Evolutionary conservation across 2,113 vertebrate species (phyloP), one percentile per base, ranked within the genome.

Genomic region (Nanorana parkeri): DNA sequence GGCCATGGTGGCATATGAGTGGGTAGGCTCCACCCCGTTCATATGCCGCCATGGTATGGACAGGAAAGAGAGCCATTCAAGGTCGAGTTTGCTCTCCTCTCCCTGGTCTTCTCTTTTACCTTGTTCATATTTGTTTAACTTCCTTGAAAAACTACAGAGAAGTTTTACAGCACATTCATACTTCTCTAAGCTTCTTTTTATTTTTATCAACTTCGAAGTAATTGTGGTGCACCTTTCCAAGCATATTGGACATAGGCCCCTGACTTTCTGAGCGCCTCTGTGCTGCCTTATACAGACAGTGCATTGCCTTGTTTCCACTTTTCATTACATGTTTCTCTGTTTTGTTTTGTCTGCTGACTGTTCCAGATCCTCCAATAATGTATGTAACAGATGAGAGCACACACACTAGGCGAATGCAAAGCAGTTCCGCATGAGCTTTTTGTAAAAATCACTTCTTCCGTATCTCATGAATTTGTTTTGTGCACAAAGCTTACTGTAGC

Each of bases 311-410:
- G 51, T 67, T 28, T 77, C 29, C 58, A 24, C 23, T 55, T 54
- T 65, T 41, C 17, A 66, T 77, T 28, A 66, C 10, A 17, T 23
- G 73, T 55, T 65, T 67, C 19, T 78, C 4, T 19, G 41, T 77
- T 54, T 77, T 64, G 32, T 51, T 23, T 41, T 52, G 74, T 77
- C 58, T 66, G 13, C 54, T 17, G 28, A 23, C 51, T 55, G 51
- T 73, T 11, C 60, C 47, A 65, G 63, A 55, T n/a, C 41, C 47
- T 52, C 55, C 63, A 32, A 55, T 67, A 78, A 78, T 78, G 76
- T 26, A 78, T 67, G 63, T 21, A 67, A 66, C 76, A 78, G 63
- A 78, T 67, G 63, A 78, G 41, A 65, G 63, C 63, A 55, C 63
- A 52, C 61, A 67, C 8, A 29, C 41, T 26, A 65, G 61, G 28